Percentiles rank a stretch among this genome's conserved stretches.
Conservation (phyloP, 2,113 vertebrate genomes). For the Haplochromis burtoni region DNA sequence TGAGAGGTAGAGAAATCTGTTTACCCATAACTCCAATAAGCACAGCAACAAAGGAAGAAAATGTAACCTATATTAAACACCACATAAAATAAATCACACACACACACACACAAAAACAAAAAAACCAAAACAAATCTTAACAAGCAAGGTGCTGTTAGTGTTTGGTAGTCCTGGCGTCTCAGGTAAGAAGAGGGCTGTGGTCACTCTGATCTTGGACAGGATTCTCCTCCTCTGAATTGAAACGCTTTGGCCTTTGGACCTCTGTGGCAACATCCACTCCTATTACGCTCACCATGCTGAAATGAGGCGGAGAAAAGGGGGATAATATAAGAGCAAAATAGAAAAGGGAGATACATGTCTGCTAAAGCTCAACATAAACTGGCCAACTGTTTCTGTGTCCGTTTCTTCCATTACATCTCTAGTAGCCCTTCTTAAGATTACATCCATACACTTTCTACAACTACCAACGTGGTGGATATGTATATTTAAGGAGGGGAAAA, state of each 20-base stretch:
- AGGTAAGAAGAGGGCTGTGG: not conserved
- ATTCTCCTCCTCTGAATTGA: conserved; percentile 14
- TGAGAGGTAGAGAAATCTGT: not conserved
- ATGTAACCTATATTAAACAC: not conserved
- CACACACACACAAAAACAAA: not conserved
- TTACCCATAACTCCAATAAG: not conserved
- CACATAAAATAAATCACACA: not conserved
- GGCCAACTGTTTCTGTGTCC: not conserved
- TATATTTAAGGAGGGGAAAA: fast-evolving
- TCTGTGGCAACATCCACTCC: conserved; percentile 35
- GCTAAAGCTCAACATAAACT: not conserved
- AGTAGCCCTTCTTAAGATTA: not conserved
- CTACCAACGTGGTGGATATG: not conserved
- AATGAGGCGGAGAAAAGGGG: not conserved
- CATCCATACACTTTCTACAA: not conserved
- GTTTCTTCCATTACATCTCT: not conserved
- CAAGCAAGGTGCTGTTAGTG: not conserved
- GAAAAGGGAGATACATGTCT: not conserved
- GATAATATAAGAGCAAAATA: not conserved
- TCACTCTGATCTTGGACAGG: conserved; percentile 13
- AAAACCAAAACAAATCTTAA: not conserved
- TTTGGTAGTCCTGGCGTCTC: not conserved
- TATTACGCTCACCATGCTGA: conserved; percentile 43
- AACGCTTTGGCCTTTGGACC: not conserved
- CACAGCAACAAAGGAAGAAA: not conserved